phyloP scores from a whole-genome alignment of 1,140 invertebrate species.

The Drosophila subobscura region DNA sequence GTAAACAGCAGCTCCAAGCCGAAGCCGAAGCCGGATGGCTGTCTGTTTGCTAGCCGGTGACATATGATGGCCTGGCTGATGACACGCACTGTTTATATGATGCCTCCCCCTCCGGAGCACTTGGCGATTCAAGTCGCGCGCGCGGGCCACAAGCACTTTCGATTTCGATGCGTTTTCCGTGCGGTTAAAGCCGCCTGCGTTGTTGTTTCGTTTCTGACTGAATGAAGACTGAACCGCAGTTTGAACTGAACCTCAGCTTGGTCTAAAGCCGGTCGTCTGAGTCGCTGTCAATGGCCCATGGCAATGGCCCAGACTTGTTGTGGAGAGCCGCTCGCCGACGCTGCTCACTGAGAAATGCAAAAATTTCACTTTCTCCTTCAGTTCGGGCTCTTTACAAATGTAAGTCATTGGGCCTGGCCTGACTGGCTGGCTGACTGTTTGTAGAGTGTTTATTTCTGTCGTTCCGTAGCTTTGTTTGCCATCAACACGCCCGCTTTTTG shows the following conservation, averaged over 20 bases:
- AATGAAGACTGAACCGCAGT: conserved; percentile 42
- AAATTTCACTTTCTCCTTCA: conserved; percentile 81
- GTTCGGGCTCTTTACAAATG: conserved; percentile 60
- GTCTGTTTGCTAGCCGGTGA: conserved; percentile 49
- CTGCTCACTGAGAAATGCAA: conserved; percentile 66
- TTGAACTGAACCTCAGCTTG: conserved; percentile 23
- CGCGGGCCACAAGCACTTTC: conserved; percentile 46
- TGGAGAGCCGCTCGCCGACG: conserved; percentile 19
- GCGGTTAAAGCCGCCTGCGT: conserved; percentile 33
- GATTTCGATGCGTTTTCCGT: conserved; percentile 45
- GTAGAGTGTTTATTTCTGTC: conserved; percentile 21
- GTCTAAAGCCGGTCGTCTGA: conserved; percentile 22
- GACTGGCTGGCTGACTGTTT: conserved; percentile 6
- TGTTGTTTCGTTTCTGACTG: conserved; percentile 25
- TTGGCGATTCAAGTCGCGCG: conserved; percentile 52
- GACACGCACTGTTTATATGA: conserved; percentile 53
- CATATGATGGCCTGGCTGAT: conserved; percentile 31
- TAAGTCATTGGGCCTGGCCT: conserved; percentile 72
- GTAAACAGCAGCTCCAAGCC: conserved; percentile 45
- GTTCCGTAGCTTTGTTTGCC: conserved; percentile 41
- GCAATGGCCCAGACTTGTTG: conserved; percentile 40
- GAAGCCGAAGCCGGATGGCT: conserved; percentile 26
- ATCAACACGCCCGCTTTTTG: conserved; percentile 22
- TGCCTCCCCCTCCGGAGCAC: conserved; percentile 29
- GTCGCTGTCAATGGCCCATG: conserved; percentile 38